Evolutionary conservation across 2,113 vertebrate genomes (phyloP).

Genomic region (Neotoma lepida): DNA sequence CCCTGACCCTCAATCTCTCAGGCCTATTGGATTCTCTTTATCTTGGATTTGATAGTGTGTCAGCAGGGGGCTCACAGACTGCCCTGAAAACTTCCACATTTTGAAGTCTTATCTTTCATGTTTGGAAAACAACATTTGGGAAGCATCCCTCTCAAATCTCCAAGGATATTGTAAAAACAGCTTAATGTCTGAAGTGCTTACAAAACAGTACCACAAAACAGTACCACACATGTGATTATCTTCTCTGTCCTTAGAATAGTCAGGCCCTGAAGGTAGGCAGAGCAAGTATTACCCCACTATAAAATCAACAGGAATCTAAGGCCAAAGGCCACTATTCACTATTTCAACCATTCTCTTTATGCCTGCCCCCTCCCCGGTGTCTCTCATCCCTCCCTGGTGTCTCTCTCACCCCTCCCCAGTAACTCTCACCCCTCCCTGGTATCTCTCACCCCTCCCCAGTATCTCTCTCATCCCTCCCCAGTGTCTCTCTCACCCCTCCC

Average conservation of each 20-base stretch:
- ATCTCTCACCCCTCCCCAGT: neutral
- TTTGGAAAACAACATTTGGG: constrained; percentile 61
- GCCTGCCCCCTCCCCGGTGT: neutral
- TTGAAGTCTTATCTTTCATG: constrained; percentile 11
- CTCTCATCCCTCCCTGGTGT: neutral
- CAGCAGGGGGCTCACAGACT: constrained; percentile 21
- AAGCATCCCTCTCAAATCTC: constrained; percentile 31
- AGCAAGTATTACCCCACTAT: neutral
- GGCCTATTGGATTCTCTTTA: constrained; percentile 40
- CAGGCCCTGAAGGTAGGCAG: neutral
- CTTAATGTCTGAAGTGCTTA: neutral
- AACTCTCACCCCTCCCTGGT: too few species aligned
- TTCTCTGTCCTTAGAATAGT: neutral
- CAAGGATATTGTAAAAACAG: constrained; percentile 6
- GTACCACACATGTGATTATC: neutral
- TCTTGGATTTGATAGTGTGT: neutral
- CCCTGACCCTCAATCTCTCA: neutral
- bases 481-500: neutral
- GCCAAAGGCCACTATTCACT: neutral
- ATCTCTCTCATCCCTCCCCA: too few species aligned
- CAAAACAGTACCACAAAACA: neutral
- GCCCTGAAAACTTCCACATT: constrained; percentile 30
- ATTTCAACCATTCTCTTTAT: neutral
- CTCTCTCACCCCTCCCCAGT: neutral
- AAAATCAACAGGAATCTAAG: neutral